Conservation (phyloP, 2,113 vertebrate genomes). For the Seriola aureovittata region DNA sequence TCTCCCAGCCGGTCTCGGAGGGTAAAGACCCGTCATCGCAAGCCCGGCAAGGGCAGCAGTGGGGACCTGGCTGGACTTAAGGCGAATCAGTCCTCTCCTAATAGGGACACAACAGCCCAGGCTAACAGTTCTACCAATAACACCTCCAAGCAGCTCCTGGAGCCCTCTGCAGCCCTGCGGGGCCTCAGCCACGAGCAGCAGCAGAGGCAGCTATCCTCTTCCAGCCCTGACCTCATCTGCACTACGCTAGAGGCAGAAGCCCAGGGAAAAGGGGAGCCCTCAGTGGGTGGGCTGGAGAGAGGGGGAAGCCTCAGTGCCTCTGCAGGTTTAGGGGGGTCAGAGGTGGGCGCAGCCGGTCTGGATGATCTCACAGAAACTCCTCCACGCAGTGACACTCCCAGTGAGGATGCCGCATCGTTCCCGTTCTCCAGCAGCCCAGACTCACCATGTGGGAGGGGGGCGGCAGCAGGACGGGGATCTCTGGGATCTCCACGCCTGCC, state of each 20-base stretch:
- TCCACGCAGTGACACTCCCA: conserved; percentile 87
- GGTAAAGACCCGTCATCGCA: conserved; percentile 91
- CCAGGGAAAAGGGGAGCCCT: conserved; percentile 76
- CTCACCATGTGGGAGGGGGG: conserved; percentile 88
- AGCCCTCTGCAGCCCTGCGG: conserved; percentile 84
- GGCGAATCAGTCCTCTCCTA: conserved; percentile 81
- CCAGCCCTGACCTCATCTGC: conserved; percentile 94
- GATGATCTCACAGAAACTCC: conserved; percentile 85
- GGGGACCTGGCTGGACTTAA: conserved; percentile 90
- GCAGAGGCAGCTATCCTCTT: conserved; percentile 90
- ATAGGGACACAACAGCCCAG: conserved; percentile 59
- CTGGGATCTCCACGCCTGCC: conserved; percentile 82
- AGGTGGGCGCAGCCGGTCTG: conserved; percentile 70
- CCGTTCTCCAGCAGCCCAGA: conserved; percentile 92
- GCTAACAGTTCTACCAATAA: conserved; percentile 58
- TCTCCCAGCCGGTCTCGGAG: conserved; percentile 92
- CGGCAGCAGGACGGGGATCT: conserved; percentile 77
- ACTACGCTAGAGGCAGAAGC: conserved; percentile 86
- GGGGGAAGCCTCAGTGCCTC: conserved; percentile 81
- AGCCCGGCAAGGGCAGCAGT: conserved; percentile 91
- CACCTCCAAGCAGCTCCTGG: conserved; percentile 83
- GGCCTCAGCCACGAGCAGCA: conserved; percentile 89
- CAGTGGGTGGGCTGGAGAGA: conserved; percentile 72
- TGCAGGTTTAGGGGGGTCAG: conserved; percentile 77
- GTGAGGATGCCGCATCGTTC: conserved; percentile 89